Percentiles rank a stretch among this genome's conserved stretches.
Evolutionary conservation across 2,113 vertebrate genomes (phyloP).

Genomic region (Chaenogobius annularis): DNA sequence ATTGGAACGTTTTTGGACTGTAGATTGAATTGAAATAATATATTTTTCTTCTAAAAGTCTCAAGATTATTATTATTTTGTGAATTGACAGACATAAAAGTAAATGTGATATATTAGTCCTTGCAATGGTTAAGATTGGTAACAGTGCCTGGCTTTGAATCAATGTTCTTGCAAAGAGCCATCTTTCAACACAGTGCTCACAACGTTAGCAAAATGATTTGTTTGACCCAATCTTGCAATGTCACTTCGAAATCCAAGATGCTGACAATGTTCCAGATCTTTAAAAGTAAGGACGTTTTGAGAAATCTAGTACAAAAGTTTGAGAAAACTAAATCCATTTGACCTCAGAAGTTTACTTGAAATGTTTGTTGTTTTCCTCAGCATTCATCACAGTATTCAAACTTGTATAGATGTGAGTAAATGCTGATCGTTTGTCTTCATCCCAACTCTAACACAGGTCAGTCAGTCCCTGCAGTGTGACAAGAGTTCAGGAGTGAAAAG

Average conservation of each 20-base stretch:
- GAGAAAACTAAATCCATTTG: not conserved
- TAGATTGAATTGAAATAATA: too few species aligned
- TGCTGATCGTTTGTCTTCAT: conserved; percentile 18
- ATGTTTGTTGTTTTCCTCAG: too few species aligned
- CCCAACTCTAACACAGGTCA: not conserved
- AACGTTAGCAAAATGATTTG: not conserved
- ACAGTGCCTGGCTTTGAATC: not conserved
- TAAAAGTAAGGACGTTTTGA: not conserved
- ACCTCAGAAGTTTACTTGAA: not conserved
- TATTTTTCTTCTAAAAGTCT: too few species aligned
- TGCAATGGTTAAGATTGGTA: not conserved
- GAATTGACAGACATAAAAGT: too few species aligned
- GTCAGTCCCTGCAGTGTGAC: conserved; percentile 33
- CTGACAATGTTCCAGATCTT: not conserved
- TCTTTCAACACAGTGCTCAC: not conserved
- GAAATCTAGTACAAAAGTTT: not conserved
- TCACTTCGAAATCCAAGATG: not conserved
- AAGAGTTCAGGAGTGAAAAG: conserved; percentile 26
- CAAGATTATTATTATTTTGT: too few species aligned
- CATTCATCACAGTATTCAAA: not conserved
- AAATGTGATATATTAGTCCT: not conserved
- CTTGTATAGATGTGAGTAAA: conserved; percentile 3
- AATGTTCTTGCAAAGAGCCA: not conserved
- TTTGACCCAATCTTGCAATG: not conserved
- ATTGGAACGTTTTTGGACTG: too few species aligned